A percentile compares a stretch with the other conserved stretches of the same genome.
Evolutionary conservation across 2,113 vertebrate species (phyloP).

Genomic region (Monopterus albus): DNA sequence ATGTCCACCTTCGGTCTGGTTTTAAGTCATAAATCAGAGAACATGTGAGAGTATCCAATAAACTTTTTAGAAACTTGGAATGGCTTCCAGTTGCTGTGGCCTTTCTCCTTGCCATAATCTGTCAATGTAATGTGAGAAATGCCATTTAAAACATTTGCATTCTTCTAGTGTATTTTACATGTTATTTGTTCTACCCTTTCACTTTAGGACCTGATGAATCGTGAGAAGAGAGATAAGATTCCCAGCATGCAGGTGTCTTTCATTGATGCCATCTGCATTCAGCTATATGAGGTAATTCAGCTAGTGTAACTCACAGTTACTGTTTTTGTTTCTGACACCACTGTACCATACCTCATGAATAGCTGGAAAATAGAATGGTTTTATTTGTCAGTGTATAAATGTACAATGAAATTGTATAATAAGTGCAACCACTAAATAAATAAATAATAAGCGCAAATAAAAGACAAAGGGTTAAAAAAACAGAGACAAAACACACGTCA

Average conservation of each 20-base stretch:
- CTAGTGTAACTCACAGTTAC: neutral
- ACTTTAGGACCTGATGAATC: constrained; percentile 95
- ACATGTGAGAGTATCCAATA: neutral
- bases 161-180: neutral
- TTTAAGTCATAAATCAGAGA: no score
- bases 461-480: no score
- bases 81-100: neutral
- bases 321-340: neutral
- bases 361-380: no score
- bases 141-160: no score
- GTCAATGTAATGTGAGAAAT: no score
- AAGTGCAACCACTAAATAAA: no score
- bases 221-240: constrained; percentile 97
- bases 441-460: no score
- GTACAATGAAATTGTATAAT: no score
- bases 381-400: no score
- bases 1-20: no score
- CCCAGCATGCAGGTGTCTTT: constrained; percentile 99
- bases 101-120: neutral
- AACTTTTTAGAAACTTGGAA: neutral
- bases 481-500: no score
- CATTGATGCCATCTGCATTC: constrained; percentile 95
- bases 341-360: neutral
- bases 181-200: neutral
- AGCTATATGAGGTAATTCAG: constrained; percentile 92